Conservation (phyloP, 2,113 vertebrate genomes). For the Chaenocephalus aceratus region DNA sequence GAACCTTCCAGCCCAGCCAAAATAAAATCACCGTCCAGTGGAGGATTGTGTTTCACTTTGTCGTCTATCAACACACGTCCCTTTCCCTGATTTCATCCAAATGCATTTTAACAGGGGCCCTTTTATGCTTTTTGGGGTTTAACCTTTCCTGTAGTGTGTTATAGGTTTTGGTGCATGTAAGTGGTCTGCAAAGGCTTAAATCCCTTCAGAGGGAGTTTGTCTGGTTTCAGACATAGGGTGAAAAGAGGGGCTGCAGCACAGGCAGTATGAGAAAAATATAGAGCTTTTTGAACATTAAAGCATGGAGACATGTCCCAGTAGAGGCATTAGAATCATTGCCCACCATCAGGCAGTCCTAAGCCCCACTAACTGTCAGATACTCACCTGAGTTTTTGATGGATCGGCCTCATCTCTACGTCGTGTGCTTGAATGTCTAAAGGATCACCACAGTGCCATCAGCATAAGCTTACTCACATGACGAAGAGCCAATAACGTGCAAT, state of each 20-base stretch:
- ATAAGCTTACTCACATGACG: constrained; percentile 51
- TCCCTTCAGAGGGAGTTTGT: too few relatives aligned
- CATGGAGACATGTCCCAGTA: too few relatives aligned
- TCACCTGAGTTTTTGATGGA: constrained; percentile 37
- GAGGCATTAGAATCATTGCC: constrained; percentile 1
- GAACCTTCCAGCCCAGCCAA: constrained; percentile 33
- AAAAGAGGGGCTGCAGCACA: too few relatives aligned
- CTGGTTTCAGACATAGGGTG: too few relatives aligned
- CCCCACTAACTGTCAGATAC: constrained; percentile 21
- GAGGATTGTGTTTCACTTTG: constrained; percentile 13
- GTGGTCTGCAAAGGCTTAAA: too few relatives aligned
- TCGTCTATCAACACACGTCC: not conserved
- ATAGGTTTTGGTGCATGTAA: too few relatives aligned
- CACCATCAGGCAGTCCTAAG: constrained; percentile 13
- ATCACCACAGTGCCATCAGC: constrained; percentile 40
- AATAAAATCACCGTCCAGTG: constrained; percentile 46
- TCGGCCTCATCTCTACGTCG: not conserved
- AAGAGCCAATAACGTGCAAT: constrained; percentile 32
- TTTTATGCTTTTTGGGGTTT: too few relatives aligned
- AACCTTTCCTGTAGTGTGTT: too few relatives aligned
- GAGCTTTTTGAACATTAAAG: too few relatives aligned
- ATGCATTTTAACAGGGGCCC: not conserved
- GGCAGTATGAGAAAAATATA: too few relatives aligned
- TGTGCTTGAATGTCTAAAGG: not conserved
- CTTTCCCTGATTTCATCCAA: constrained; percentile 20